phyloP scores from a whole-genome alignment of 2,113 vertebrate genomes.

The Zosterops borbonicus region DNA sequence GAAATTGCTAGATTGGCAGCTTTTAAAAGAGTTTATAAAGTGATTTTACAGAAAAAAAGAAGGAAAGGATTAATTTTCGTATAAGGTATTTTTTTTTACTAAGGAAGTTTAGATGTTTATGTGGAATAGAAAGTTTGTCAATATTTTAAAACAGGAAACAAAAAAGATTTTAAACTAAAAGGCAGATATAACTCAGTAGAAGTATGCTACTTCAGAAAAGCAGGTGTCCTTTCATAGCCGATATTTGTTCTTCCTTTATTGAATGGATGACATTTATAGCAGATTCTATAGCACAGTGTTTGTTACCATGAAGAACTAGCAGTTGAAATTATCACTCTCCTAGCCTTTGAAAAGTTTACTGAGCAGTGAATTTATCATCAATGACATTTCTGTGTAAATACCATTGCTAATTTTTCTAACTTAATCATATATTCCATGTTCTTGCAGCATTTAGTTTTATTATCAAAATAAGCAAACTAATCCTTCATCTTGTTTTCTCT shows the following conservation, averaged over 20 bases:
- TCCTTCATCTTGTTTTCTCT: not conserved
- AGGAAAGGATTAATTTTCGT: not conserved
- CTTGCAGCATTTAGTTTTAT: not conserved
- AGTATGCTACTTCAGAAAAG: not conserved
- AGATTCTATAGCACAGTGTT: not conserved
- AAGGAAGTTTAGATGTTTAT: not conserved
- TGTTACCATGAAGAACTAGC: not conserved
- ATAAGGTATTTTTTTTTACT: not conserved
- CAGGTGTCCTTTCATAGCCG: not conserved
- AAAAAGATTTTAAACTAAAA: not conserved
- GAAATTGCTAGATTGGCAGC: constrained; percentile 21
- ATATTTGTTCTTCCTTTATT: not conserved
- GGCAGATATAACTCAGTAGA: not conserved
- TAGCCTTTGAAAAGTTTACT: not conserved
- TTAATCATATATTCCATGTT: not conserved
- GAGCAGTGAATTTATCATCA: not conserved
- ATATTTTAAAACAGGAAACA: not conserved
- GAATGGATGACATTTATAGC: not conserved
- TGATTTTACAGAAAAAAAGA: not conserved
- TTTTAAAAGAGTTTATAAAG: constrained; percentile 17
- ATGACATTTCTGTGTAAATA: not conserved
- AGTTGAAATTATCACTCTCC: not conserved
- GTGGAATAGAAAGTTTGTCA: not conserved
- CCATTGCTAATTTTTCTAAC: not conserved
- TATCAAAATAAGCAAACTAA: not conserved